These are phyloP conservation scores for Smittia aterrima DNA, from an alignment of 2,888 invertebrate species.

Conservation along the genomic window DNA sequence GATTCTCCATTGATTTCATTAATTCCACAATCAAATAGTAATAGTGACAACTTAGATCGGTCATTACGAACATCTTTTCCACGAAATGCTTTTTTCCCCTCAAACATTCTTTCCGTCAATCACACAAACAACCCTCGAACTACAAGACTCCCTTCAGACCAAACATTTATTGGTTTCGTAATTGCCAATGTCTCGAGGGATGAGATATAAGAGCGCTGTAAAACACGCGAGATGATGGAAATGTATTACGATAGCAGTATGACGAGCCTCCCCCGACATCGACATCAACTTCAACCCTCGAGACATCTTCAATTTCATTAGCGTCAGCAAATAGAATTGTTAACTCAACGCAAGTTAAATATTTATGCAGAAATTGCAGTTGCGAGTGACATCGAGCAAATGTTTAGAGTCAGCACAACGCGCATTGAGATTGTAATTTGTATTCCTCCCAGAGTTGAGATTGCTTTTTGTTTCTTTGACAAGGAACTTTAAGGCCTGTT, in stretches of 20 bases:
- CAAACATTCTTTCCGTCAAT: neutral
- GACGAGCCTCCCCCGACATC: neutral
- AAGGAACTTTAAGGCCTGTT: neutral
- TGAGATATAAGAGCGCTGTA: neutral
- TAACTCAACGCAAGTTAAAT: neutral
- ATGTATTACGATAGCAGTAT: neutral
- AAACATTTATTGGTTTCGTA: slow-evolving; percentile 24
- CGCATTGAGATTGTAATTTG: no score
- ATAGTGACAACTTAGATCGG: no score
- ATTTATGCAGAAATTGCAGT: slow-evolving; percentile 16
- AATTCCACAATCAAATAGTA: neutral
- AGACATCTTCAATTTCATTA: slow-evolving; percentile 18
- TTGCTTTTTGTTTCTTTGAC: no score
- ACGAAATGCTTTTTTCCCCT: neutral
- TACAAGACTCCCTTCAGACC: neutral
- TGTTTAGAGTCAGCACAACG: neutral
- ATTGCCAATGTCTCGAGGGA: neutral
- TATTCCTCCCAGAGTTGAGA: no score
- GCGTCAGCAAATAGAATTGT: neutral
- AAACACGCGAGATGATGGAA: slow-evolving; percentile 7
- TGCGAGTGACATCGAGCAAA: neutral
- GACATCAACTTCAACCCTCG: neutral
- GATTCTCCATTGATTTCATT: neutral
- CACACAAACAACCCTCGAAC: neutral
- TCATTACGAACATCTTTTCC: neutral